phyloP scores from a whole-genome alignment of 2,113 vertebrate species.

The Elachura formosa region DNA sequence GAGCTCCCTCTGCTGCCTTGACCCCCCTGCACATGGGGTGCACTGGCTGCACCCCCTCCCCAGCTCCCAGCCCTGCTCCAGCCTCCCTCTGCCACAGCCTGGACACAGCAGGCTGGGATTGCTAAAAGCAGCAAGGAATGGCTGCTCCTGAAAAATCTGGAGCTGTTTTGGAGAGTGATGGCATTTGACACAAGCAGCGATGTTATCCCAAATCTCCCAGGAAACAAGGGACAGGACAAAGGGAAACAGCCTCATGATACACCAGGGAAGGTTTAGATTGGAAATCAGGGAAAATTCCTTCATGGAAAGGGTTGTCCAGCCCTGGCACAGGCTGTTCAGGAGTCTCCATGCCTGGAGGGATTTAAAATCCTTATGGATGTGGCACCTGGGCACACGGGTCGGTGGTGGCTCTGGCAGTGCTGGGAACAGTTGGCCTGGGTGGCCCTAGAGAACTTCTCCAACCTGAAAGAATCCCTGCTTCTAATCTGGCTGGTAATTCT shows the following conservation, averaged over 20 bases:
- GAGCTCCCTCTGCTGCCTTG: constrained; percentile 16
- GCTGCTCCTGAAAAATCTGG: neutral
- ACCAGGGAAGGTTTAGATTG: neutral
- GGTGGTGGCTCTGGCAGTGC: neutral
- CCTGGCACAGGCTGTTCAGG: neutral
- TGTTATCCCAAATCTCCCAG: neutral
- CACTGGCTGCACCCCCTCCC: neutral
- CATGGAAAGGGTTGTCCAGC: neutral
- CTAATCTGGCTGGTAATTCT: neutral
- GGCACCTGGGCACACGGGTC: neutral
- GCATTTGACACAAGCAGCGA: neutral
- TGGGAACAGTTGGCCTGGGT: neutral
- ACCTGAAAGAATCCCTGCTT: neutral
- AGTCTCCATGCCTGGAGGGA: neutral
- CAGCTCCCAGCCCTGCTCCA: rapidly evolving
- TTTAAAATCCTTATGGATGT: neutral
- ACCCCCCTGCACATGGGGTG: neutral
- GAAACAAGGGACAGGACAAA: neutral
- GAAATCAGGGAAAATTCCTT: neutral
- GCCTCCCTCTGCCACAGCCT: neutral
- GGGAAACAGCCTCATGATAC: neutral
- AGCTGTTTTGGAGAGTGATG: rapidly evolving
- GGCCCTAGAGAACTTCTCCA: neutral
- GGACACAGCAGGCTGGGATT: neutral
- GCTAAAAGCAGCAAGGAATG: neutral